Conservation (phyloP, 1,140 invertebrate genomes). For the Argopecten irradians region DNA sequence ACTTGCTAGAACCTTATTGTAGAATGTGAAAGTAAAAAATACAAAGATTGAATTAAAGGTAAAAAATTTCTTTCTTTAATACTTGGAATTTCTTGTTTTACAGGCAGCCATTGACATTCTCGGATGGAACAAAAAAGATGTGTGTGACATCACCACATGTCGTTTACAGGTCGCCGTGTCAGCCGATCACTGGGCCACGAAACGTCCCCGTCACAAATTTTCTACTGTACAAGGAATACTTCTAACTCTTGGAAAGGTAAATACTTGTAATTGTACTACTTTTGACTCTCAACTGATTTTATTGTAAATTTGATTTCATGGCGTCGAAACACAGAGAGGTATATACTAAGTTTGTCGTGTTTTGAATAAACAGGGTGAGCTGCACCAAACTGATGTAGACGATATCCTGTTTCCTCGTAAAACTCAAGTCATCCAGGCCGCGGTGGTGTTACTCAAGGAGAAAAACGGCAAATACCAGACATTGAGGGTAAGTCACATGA, state of each 20-base stretch:
- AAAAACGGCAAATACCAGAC: conserved; percentile 92
- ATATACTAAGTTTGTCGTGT: too few species aligned
- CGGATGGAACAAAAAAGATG: conserved; percentile 92
- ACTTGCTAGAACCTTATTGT: too few species aligned
- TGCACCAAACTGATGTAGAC: conserved; percentile 72
- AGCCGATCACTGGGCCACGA: conserved; percentile 88
- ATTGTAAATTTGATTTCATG: too few species aligned
- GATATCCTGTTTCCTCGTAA: conserved; percentile 81
- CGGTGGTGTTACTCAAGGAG: conserved; percentile 91
- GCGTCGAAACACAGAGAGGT: too few species aligned
- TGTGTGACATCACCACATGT: conserved; percentile 91
- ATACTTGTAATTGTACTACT: conserved; percentile 33
- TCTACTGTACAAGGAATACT: conserved; percentile 90
- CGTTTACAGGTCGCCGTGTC: conserved; percentile 89
- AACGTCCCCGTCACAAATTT: conserved; percentile 84
- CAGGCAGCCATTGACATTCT: conserved; percentile 93
- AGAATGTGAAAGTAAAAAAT: too few species aligned
- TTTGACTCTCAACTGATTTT: conserved; percentile 8
- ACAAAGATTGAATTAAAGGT: not conserved
- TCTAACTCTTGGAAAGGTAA: conserved; percentile 81
- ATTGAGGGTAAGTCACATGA: conserved; percentile 81
- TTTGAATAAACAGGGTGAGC: conserved; percentile 39
- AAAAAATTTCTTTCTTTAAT: not conserved
- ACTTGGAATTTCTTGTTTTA: conserved; percentile 33
- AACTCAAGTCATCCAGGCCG: conserved; percentile 89